Evolutionary conservation across 2,888 invertebrate genomes (phyloP).

Genomic region (Gibbula magus): DNA sequence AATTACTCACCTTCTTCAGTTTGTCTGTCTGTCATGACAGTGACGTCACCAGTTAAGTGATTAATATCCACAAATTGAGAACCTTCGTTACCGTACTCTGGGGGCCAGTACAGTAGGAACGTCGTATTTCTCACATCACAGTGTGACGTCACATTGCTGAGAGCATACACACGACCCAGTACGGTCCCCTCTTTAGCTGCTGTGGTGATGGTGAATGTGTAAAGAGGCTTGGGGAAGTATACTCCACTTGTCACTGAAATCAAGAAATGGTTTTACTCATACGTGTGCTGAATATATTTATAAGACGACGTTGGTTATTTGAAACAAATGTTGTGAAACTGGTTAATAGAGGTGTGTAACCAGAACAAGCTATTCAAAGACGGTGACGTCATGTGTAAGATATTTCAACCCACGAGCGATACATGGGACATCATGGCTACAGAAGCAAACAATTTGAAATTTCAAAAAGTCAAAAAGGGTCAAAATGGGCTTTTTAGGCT

Average conservation of each 20-base stretch:
- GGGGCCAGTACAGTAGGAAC: background rate
- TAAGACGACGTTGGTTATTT: too few species aligned
- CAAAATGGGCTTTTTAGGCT: too few species aligned
- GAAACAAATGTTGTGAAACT: too few species aligned
- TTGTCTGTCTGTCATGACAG: background rate
- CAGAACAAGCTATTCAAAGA: too few species aligned
- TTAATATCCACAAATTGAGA: background rate
- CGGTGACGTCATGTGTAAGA: too few species aligned
- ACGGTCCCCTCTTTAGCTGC: constrained; percentile 27
- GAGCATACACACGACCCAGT: constrained; percentile 42
- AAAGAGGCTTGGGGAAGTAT: constrained; percentile 32
- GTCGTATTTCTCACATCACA: background rate
- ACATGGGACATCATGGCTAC: too few species aligned
- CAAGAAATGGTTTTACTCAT: background rate
- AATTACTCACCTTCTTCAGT: background rate
- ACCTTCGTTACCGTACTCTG: background rate
- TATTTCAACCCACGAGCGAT: too few species aligned
- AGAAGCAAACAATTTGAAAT: too few species aligned
- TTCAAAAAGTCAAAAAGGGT: too few species aligned
- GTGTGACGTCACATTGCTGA: constrained; percentile 16
- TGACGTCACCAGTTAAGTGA: background rate
- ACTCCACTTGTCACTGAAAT: background rate
- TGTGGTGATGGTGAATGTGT: constrained; percentile 35
- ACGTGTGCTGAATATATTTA: too few species aligned
- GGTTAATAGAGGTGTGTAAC: too few species aligned